Percentiles rank a stretch among this genome's conserved stretches.
phyloP scores from a whole-genome alignment of 2,797 vertebrate species.

The Poecilia wingei region DNA sequence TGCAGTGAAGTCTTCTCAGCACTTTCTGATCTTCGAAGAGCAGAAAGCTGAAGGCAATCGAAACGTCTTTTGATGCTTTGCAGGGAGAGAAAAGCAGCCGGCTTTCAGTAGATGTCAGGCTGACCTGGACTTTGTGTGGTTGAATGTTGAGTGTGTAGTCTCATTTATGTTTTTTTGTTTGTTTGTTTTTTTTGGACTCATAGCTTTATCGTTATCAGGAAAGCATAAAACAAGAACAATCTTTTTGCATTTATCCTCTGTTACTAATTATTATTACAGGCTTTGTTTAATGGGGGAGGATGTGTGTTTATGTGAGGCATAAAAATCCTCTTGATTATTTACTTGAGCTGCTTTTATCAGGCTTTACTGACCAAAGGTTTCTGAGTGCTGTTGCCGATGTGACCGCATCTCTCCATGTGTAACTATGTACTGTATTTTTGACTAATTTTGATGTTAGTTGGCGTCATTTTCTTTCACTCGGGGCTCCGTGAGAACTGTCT shows the following conservation, averaged over 20 bases:
- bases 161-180: conserved; percentile 49
- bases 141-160: conserved; percentile 61
- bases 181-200: conserved; percentile 62
- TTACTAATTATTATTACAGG: conserved; percentile 71
- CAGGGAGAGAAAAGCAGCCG: conserved; percentile 26
- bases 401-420: conserved; percentile 55
- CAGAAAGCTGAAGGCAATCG: conserved; percentile 44
- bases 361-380: conserved; percentile 73
- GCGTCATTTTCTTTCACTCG: conserved; percentile 61
- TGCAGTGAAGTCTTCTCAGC: conserved; percentile 57
- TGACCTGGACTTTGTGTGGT: conserved; percentile 62
- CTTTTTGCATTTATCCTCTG: conserved; percentile 78
- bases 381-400: conserved; percentile 63
- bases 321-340: conserved; percentile 63
- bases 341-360: conserved; percentile 74
- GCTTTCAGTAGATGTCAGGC: conserved; percentile 41
- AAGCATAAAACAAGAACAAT: conserved; percentile 69
- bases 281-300: conserved; percentile 51
- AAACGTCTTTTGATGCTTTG: conserved; percentile 19
- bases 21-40: conserved; percentile 52
- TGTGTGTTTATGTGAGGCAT: conserved; percentile 60
- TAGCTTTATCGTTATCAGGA: conserved; percentile 69
- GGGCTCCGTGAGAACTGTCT: conserved; percentile 76
- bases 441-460: conserved; percentile 69
- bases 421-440: conserved; percentile 79